phyloP scores from a whole-genome alignment of 2,797 vertebrate species.

The Vespertilio murinus region DNA sequence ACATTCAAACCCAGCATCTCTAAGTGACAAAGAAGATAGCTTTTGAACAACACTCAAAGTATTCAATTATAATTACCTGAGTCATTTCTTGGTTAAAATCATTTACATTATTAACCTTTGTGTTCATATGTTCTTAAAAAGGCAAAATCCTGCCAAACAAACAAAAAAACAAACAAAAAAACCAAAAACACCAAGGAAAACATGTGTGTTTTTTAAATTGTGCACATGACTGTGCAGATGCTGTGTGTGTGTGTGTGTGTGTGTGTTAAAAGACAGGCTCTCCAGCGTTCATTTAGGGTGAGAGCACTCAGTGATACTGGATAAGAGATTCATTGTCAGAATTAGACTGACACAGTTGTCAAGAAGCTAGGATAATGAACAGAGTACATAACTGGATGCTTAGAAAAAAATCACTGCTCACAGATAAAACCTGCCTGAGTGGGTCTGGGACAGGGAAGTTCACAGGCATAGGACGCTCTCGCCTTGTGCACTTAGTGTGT shows the following conservation, averaged over 20 bases:
- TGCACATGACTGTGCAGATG: not conserved
- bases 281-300: not conserved
- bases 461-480: not conserved
- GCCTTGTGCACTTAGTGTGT: not conserved
- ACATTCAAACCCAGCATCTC: not conserved
- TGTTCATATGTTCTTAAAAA: not conserved
- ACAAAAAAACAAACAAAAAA: not conserved
- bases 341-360: not conserved
- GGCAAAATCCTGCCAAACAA: not conserved
- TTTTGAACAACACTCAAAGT: not conserved
- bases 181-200: not conserved
- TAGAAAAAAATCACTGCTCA: not conserved
- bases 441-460: not conserved
- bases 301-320: not conserved
- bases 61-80: not conserved
- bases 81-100: slow-evolving; percentile 11
- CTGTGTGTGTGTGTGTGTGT: not conserved
- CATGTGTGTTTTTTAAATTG: not conserved
- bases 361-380: not conserved
- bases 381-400: not conserved
- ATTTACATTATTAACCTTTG: not conserved
- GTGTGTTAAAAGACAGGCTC: not conserved
- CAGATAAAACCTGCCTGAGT: not conserved
- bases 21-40: not conserved
- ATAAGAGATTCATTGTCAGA: not conserved